Evolutionary conservation across 1,140 invertebrate genomes (phyloP).

Genomic region (Andricus grossulariae): DNA sequence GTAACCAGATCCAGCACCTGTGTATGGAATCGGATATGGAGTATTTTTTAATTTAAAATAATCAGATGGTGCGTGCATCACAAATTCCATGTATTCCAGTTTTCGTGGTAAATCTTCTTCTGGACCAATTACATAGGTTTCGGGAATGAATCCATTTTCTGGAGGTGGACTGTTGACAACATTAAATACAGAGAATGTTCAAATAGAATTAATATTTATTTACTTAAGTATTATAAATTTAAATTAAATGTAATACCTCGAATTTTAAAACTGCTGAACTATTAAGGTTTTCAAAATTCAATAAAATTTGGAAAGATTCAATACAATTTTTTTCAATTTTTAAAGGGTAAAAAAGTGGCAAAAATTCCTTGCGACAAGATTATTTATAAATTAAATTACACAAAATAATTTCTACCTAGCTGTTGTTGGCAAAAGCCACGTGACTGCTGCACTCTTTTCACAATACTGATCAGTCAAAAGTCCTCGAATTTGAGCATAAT

Average conservation of each 20-base stretch:
- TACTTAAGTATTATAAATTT: no score
- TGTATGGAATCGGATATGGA: slow-evolving; percentile 83
- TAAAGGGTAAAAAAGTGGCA: no score
- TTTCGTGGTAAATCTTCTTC: slow-evolving; percentile 93
- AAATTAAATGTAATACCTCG: no score
- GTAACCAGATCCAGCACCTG: slow-evolving; percentile 79
- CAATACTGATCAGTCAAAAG: slow-evolving; percentile 94
- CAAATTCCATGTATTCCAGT: slow-evolving; percentile 92
- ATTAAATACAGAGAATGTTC: not conserved
- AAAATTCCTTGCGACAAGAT: no score
- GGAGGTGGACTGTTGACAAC: slow-evolving; percentile 80
- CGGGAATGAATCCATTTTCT: slow-evolving; percentile 89
- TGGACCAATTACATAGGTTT: slow-evolving; percentile 93
- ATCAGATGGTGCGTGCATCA: slow-evolving; percentile 94
- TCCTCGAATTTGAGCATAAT: slow-evolving; percentile 93
- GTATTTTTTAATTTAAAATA: slow-evolving; percentile 88
- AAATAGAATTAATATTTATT: no score
- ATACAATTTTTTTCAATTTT: no score
- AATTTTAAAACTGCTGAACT: no score
- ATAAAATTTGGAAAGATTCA: no score
- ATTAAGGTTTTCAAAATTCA: no score
- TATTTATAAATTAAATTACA: no score
- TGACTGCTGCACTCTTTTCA: slow-evolving; percentile 94
- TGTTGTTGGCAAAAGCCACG: slow-evolving; percentile 92
- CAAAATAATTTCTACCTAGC: slow-evolving; percentile 69